A percentile compares a stretch with the other conserved stretches of the same genome.
phyloP scores from a whole-genome alignment of 2,113 vertebrate genomes.

The Dolichotis patagonum region DNA sequence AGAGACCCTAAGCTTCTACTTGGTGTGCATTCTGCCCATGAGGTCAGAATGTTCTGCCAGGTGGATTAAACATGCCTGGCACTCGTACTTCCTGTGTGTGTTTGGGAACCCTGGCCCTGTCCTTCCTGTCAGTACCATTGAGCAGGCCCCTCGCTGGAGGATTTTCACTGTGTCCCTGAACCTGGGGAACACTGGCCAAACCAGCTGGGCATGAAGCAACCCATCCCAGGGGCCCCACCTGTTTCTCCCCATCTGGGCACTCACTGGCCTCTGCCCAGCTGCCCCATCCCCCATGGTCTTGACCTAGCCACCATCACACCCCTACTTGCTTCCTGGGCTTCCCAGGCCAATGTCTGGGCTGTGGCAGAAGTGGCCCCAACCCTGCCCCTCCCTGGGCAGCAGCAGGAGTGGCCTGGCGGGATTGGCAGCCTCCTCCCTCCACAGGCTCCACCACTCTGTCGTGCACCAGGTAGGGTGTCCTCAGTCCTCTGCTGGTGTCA shows the following conservation, averaged over 20 bases:
- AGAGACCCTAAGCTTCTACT: neutral
- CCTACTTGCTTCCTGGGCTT: neutral
- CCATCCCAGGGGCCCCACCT: neutral
- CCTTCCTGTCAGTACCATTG: neutral
- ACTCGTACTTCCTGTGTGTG: neutral
- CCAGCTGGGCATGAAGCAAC: neutral
- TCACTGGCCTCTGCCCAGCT: neutral
- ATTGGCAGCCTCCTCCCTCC: neutral
- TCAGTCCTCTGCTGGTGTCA: neutral
- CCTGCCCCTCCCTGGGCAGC: neutral
- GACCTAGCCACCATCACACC: neutral
- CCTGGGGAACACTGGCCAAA: neutral
- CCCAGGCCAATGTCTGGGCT: neutral
- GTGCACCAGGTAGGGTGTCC: neutral
- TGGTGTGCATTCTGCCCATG: neutral
- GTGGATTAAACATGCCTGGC: neutral
- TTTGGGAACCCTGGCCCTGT: neutral
- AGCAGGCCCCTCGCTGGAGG: accelerated
- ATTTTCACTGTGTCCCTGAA: neutral
- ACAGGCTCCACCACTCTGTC: too few relatives aligned
- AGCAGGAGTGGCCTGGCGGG: neutral
- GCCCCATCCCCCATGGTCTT: too few relatives aligned
- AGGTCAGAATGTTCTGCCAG: neutral
- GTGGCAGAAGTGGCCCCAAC: too few relatives aligned
- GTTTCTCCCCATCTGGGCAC: accelerated